Conservation (phyloP, 2,797 vertebrate species). For the Microctenopoma stevenorrisi region DNA sequence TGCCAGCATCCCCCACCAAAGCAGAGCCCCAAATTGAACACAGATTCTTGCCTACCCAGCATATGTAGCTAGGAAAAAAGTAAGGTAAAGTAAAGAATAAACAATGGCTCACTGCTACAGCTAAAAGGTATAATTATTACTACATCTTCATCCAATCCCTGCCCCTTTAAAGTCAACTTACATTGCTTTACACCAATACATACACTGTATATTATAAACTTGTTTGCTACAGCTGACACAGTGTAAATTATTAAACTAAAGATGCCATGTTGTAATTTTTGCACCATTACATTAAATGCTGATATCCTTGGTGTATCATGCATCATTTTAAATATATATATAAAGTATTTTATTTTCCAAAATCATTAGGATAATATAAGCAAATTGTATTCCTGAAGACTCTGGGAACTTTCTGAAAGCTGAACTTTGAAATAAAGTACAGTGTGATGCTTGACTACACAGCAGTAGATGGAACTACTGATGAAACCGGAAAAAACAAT, state of each 20-base stretch:
- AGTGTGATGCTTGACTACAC: conserved; percentile 13
- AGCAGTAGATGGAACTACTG: conserved; percentile 3
- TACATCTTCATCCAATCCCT: conserved; percentile 31
- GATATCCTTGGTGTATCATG: conserved; percentile 6
- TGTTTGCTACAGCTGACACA: conserved; percentile 10
- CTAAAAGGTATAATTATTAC: conserved; percentile 36
- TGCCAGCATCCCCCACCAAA: conserved; percentile 22
- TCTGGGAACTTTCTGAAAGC: not conserved
- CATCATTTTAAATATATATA: conserved; percentile 3
- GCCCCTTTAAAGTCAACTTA: not conserved
- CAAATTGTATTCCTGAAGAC: not conserved
- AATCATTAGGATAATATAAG: conserved; percentile 2
- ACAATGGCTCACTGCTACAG: conserved; percentile 48
- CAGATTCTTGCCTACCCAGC: conserved; percentile 45
- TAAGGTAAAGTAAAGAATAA: conserved; percentile 16
- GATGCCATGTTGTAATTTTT: not conserved
- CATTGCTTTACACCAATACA: conserved; percentile 1
- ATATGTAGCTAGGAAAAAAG: conserved; percentile 33
- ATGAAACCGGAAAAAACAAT: conserved; percentile 17
- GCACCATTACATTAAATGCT: conserved; percentile 20
- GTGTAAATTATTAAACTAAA: not conserved
- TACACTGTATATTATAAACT: not conserved
- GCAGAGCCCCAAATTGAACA: conserved; percentile 44
- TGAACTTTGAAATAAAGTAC: conserved; percentile 20
- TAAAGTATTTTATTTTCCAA: not conserved